These are phyloP conservation scores for Accipiter minullus DNA, from an alignment of 2,797 vertebrate genomes.

Conservation along the genomic window DNA sequence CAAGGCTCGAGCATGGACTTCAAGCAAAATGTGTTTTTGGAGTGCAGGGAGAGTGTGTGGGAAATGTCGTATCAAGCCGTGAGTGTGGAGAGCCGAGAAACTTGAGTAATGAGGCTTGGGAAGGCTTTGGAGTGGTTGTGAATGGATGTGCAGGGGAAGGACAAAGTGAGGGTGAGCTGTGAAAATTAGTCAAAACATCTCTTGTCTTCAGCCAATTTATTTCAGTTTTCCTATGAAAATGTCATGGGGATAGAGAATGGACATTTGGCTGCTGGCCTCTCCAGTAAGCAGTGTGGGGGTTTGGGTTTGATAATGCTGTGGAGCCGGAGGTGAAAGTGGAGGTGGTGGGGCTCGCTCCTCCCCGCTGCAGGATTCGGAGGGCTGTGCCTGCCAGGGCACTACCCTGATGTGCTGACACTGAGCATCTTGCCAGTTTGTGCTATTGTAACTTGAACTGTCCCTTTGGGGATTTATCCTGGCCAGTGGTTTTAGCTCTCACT, in stretches of 20 bases:
- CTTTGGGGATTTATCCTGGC: neutral
- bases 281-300: neutral
- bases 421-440: fast-evolving
- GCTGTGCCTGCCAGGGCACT: neutral
- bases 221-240: neutral
- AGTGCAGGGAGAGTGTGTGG: neutral
- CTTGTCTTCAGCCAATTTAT: neutral
- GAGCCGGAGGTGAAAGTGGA: neutral
- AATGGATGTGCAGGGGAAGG: slow-evolving; percentile 2
- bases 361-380: neutral
- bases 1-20: neutral
- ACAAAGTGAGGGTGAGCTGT: neutral
- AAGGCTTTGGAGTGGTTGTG: neutral
- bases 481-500: neutral
- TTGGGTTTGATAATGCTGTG: neutral
- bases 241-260: neutral
- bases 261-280: neutral
- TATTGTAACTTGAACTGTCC: neutral
- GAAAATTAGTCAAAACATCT: slow-evolving; percentile 7
- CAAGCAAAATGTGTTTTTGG: neutral
- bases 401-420: neutral
- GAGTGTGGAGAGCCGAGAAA: neutral
- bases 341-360: neutral
- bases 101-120: slow-evolving; percentile 7
- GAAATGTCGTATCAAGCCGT: neutral